Base-by-base conservation (phyloP, 2,113 vertebrate genomes). In the Neolamprologus tretocephalus region DNA sequence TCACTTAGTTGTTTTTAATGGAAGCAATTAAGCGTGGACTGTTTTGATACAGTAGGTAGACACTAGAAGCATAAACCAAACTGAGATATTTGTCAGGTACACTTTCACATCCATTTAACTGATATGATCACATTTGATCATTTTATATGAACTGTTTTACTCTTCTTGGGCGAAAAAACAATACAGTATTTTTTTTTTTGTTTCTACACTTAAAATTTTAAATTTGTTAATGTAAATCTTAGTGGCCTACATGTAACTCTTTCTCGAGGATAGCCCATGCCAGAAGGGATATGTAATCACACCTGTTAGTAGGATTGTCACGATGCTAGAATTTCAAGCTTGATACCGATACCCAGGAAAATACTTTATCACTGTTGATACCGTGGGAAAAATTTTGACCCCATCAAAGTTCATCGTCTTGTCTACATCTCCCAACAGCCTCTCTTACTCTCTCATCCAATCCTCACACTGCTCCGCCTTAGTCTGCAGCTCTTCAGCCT, bases 281-380 rank as follows among this genome's bases (percentile, higher is more conserved):
- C 80, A 83, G 53, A 73, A 79, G 66, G 40, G 66, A 42, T 42
- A n/a, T 45, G 35, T 82, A 51, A 68, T 75, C 17, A 66, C 31
- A n/a, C 31, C 61, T 35, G 17, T 66, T 35, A 35, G 31, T 35
- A 35, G 61, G 31, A 35, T 35, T 66, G 17, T 66, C 61, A 66
- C 2, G 6, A 66, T 37, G 33, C 33, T 37, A 66, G 33, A 37
- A 66, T 37, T 37, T 66, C 31, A 66, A 66, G 1, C 7, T 66
- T 66, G 7, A 66, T 37, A 0, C 10, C 2, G 19, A 37, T 37
- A 37, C 33, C 61, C 61, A 13, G 33, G 33, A 66, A n/a, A 66
- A 37, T 66, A 4, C 19, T 13, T 66, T 12, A 66, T 66, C 61
- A 37, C 61, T 66, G 33, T n/a, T 66, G 31, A 37, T 66, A 37